Evolutionary conservation across 2,797 vertebrate genomes (phyloP).

Genomic region (Bufotes viridis): DNA sequence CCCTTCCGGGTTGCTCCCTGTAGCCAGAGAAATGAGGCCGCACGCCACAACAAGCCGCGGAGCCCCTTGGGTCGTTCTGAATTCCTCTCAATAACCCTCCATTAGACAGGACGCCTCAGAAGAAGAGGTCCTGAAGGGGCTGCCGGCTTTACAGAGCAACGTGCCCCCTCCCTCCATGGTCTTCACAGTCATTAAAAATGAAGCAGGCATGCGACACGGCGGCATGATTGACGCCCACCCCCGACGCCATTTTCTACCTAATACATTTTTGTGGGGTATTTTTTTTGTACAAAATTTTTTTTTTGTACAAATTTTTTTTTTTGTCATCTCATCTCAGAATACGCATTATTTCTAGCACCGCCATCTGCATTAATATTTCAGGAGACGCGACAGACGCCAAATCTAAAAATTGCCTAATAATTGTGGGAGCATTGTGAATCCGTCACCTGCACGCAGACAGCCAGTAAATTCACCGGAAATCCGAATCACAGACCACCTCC

Average conservation of each 20-base stretch:
- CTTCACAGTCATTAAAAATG: conserved; percentile 8
- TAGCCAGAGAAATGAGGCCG: neutral
- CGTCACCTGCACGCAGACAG: neutral
- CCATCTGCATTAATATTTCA: neutral
- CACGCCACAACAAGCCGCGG: neutral
- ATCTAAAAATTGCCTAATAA: conserved; percentile 1
- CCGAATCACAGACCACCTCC: neutral
- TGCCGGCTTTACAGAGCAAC: neutral
- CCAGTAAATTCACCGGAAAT: neutral
- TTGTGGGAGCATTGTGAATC: neutral
- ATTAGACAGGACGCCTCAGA: conserved; percentile 34
- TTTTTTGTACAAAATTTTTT: neutral
- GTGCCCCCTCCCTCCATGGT: neutral
- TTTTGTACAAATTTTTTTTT: too few species aligned
- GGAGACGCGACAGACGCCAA: neutral
- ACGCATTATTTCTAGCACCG: neutral
- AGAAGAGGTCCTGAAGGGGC: conserved; percentile 17
- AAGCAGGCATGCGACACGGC: neutral
- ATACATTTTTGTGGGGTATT: neutral
- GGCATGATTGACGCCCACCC: neutral
- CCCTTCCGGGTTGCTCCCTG: neutral
- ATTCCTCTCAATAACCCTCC: conserved; percentile 31
- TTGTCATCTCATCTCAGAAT: neutral
- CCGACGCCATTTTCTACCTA: neutral
- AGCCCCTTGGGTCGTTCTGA: neutral